Conservation (phyloP, 37 sponge, comb jelly and placozoan species). For the Ianthella basta region DNA sequence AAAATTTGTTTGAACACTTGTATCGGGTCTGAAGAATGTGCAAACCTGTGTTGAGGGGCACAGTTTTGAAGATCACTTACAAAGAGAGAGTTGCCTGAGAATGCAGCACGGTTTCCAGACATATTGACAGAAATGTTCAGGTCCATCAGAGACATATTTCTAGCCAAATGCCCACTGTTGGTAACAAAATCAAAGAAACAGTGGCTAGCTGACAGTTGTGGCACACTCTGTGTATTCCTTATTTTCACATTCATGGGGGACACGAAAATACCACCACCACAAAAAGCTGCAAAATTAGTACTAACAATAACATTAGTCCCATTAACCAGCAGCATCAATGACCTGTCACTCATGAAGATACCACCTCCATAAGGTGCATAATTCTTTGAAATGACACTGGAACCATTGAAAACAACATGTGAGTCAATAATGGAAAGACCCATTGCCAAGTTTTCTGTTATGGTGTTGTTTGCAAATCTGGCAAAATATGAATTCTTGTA, state of each 20-base stretch:
- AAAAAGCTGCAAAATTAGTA: neutral
- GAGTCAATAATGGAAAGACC: neutral
- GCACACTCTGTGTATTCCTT: no score
- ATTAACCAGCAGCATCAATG: neutral
- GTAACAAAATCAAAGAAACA: slow-evolving; percentile 9
- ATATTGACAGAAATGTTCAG: no score
- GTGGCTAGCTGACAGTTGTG: no score
- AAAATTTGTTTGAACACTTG: neutral
- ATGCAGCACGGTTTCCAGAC: no score
- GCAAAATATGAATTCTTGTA: neutral
- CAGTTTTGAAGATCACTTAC: no score
- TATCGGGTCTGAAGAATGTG: neutral
- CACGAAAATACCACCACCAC: slow-evolving; percentile 12
- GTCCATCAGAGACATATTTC: no score
- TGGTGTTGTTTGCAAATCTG: neutral
- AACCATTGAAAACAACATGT: neutral
- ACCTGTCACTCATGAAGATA: neutral
- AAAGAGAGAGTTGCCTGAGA: no score
- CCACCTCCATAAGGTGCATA: neutral
- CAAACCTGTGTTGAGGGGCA: neutral
- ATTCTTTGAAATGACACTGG: neutral
- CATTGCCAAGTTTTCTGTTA: neutral
- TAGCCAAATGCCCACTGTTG: neutral
- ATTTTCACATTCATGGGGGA: no score
- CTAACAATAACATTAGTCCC: neutral